A percentile compares a stretch with the other conserved stretches of the same genome.
Conservation (phyloP, 2,113 vertebrate species). For the Pseudopodoces humilis region DNA sequence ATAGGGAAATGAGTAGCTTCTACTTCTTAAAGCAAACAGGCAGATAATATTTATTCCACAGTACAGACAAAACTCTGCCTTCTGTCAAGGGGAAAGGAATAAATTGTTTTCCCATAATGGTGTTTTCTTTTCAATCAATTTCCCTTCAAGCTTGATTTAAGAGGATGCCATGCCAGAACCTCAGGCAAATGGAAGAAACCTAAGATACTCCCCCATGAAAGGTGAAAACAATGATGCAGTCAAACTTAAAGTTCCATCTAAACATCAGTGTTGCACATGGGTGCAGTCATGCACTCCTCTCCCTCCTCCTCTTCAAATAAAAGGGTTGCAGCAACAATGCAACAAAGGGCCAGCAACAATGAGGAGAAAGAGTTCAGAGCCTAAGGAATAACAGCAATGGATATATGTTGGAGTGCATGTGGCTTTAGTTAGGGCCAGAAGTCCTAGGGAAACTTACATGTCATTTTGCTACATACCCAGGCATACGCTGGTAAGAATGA, state of each 20-base stretch:
- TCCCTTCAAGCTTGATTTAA: constrained; percentile 80
- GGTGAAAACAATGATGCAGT: constrained; percentile 66
- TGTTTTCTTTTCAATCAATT: constrained; percentile 81
- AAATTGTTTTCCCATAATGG: constrained; percentile 76
- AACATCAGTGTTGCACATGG: background rate
- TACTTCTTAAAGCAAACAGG: constrained; percentile 63
- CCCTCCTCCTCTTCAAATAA: constrained; percentile 26
- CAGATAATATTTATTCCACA: constrained; percentile 75
- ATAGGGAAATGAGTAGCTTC: constrained; percentile 31
- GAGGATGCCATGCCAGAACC: constrained; percentile 67
- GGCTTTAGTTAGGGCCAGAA: background rate
- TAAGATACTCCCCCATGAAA: constrained; percentile 58
- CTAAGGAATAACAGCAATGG: background rate
- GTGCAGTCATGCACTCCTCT: background rate
- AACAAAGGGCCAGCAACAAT: background rate
- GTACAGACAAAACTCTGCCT: constrained; percentile 73
- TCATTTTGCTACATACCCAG: background rate
- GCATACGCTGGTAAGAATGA: background rate
- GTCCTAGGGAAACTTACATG: background rate
- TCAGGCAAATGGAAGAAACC: constrained; percentile 29
- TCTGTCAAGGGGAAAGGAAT: constrained; percentile 73
- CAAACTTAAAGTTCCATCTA: constrained; percentile 42
- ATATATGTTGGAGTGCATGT: accelerated
- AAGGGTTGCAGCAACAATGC: background rate
- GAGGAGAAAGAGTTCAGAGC: background rate